Evolutionary conservation across 2,888 invertebrate species (phyloP), one percentile per base, ranked within the genome.

Genomic region (Mycogona germanica): DNA sequence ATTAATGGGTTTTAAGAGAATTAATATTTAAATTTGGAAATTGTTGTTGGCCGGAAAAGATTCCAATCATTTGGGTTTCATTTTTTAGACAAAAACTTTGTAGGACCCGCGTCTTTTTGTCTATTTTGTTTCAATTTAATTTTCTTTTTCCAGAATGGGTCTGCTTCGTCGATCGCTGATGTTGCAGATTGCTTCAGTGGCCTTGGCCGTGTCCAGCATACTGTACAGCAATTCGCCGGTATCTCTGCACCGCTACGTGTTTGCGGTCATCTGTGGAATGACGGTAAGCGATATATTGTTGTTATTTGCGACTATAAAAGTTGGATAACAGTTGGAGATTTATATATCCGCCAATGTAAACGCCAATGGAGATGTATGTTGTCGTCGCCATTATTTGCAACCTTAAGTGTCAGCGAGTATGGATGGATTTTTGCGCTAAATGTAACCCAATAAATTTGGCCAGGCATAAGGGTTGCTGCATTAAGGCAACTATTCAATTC

Each of bases 111-210:
- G 23, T 40, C 40, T 7, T 4, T 40, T 40, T 21, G 23, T 40
- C 40, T 19, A 40, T 40, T 40, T 21, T 40, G n/a, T 40, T 14
- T 3, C 38, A 32, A 12, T 12, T 12, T 32, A 32, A 17, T 41
- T 25, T 23, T 48, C 26, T 26, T 17, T 28, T 2, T 25, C 9
- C 25, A 51, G 51, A 28, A 51, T 51, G 26, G 51, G 51, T 17
- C 51, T 51, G 17, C 29, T 51, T 17, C 28, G 19, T n/a, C 51
- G 51, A 2, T 51, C 51, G 14, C 17, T 51, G n/a, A 29, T 51
- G 4, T 7, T 51, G 5, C 51, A 51, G 25, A 19, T 30, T 4
- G 25, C 29, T 23, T 19, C 25, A 28, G 25, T 25, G 17, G 51
- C 51, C 17, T n/a, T 45, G 7, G 42, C 44, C 21, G 23, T 51